These are phyloP conservation scores for Percopsis transmontana DNA, from an alignment of 2,113 vertebrate genomes.

Conservation along the genomic window DNA sequence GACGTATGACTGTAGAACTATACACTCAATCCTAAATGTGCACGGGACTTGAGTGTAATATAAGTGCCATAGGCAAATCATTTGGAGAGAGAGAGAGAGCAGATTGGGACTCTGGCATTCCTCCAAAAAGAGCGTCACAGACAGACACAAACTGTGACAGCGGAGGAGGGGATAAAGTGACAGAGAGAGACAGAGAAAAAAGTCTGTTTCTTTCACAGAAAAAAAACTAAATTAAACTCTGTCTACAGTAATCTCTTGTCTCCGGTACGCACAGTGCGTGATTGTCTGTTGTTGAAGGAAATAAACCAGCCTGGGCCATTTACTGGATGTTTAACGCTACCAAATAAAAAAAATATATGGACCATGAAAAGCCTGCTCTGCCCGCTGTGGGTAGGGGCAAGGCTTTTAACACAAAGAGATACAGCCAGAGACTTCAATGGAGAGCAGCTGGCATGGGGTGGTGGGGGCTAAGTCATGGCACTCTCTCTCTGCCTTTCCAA, in stretches of 20 bases:
- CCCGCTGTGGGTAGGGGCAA: constrained; percentile 35
- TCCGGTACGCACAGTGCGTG: constrained; percentile 39
- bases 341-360: constrained; percentile 71
- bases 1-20: neutral
- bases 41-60: constrained; percentile 17
- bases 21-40: neutral
- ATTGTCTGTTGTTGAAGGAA: constrained; percentile 51
- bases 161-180: constrained; percentile 5
- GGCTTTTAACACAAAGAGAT: constrained; percentile 56
- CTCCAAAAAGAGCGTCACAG: constrained; percentile 52
- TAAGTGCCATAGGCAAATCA: constrained; percentile 31
- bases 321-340: constrained; percentile 64
- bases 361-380: constrained; percentile 64
- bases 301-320: constrained; percentile 58
- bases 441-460: constrained; percentile 56
- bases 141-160: constrained; percentile 13
- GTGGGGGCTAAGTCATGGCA: neutral
- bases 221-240: constrained; percentile 8
- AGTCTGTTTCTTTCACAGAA: constrained; percentile 34
- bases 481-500: constrained; percentile 40
- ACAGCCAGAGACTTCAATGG: constrained; percentile 51
- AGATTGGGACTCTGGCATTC: constrained; percentile 55
- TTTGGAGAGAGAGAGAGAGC: constrained; percentile 31
- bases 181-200: constrained; percentile 15
- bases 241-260: constrained; percentile 40